Conservation (phyloP, 1,140 invertebrate genomes). For the Cherax destructor region DNA sequence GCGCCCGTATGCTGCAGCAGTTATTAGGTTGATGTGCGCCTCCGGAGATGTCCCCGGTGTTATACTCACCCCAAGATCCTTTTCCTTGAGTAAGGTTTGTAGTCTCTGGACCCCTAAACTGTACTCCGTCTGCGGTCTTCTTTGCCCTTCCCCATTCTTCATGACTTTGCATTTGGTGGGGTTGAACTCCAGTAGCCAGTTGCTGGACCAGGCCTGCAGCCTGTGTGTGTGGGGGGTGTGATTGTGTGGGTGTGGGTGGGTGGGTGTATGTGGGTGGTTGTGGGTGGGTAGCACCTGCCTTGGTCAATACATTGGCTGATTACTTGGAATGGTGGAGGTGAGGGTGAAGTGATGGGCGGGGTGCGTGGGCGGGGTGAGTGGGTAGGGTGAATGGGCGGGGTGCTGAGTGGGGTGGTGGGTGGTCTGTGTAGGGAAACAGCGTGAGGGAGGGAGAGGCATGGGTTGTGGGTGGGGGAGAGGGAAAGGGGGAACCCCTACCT, state of each 20-base stretch:
- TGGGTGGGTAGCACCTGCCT: conserved; percentile 19
- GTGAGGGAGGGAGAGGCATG: not conserved
- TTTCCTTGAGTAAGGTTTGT: no score
- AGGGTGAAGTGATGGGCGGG: conserved; percentile 1
- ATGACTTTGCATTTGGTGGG: no score
- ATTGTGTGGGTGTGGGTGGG: conserved; percentile 12
- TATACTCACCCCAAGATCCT: no score
- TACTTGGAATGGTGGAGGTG: conserved; percentile 16
- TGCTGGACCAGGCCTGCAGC: no score
- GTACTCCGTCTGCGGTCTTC: no score
- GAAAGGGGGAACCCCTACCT: not conserved
- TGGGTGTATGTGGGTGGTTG: not conserved
- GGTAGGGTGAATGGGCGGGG: not conserved
- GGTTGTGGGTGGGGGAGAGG: not conserved
- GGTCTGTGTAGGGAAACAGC: not conserved
- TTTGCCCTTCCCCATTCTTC: no score
- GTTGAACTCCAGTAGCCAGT: no score
- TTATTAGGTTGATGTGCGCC: no score
- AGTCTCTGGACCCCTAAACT: no score
- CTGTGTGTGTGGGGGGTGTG: not conserved
- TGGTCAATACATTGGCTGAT: conserved; percentile 29
- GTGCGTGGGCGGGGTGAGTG: not conserved
- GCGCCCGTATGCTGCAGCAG: no score
- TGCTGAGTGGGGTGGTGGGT: not conserved
- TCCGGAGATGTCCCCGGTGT: no score